Evolutionary conservation across 2,888 invertebrate genomes (phyloP), one percentile per base, ranked within the genome.

Genomic region (Tachina fera): DNA sequence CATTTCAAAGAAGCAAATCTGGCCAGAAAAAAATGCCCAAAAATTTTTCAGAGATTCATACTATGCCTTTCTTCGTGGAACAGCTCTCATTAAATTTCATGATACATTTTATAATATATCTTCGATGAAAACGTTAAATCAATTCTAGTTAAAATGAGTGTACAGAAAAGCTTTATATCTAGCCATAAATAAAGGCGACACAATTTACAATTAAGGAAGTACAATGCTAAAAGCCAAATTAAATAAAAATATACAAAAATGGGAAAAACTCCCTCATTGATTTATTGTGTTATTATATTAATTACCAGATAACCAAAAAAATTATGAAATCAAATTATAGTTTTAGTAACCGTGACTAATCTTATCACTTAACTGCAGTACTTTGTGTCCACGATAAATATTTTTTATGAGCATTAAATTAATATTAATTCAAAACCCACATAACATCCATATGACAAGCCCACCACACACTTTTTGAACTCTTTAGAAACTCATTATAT

Each of bases 371-470:
- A 22, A 19, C 3, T 41, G 9, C 11, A 9, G 2, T 3, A 14
- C 19, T 43, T 70, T 70, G 22, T 71, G 16, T 8, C 71, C 2
- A 6, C 45, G 45, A 53, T 56, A 58, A 71, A n/a, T n/a, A 58
- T n/a, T 72, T 31, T 31, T 58, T 22, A 47, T 58, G n/a, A 31
- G 31, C 47, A 58, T 72, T 72, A 31, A 47, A 47, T 72, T 53
- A 14, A 65, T 56, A 31, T 10, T 5, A 53, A 53, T 22, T 41
- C 22, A 53, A 13, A 75, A 41, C 10, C 22, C 31, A 31, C 31
- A 22, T 51, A 31, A 41, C 10, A 22, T 43, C 2, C n/a, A 39
- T 31, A 0, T 45, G 63, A 19, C 31, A 45, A 22, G n/a, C n/a
- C 43, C 10, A 31, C 13, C 1, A 11, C 9, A 13, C 6, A 1